These are phyloP conservation scores for Nemurella pictetii DNA, from an alignment of 2,888 invertebrate species.

Conservation along the genomic window DNA sequence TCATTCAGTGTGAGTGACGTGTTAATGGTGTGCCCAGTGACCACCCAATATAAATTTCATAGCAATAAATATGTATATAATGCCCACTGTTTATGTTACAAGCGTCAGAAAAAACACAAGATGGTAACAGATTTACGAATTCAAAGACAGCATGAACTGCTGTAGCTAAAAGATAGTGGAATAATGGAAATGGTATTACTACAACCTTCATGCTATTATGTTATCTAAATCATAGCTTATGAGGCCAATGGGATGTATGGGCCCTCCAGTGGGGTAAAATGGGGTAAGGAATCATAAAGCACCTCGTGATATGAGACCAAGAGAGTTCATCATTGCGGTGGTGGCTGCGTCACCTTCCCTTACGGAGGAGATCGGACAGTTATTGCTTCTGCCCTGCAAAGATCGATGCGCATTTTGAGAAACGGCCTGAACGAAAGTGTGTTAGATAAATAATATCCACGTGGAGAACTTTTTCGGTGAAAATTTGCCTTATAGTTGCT, in stretches of 20 bases:
- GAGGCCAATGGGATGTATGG: neutral
- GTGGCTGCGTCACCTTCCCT: neutral
- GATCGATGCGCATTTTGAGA: slow-evolving; percentile 6
- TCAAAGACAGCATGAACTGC: neutral
- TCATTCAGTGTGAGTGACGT: no score
- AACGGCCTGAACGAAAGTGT: neutral
- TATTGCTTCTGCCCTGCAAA: slow-evolving; percentile 4
- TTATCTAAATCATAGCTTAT: neutral
- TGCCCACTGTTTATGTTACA: no score
- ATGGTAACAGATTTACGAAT: neutral
- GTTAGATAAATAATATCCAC: neutral
- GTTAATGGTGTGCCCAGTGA: neutral
- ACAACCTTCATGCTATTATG: neutral
- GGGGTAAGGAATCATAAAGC: neutral
- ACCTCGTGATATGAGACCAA: neutral
- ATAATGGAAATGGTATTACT: neutral
- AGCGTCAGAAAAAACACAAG: no score
- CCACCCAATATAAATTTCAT: neutral
- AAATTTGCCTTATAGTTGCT: no score
- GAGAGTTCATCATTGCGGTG: neutral
- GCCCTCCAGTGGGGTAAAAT: neutral
- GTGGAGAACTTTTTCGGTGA: neutral
- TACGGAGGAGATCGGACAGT: slow-evolving; percentile 20
- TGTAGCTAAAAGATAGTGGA: neutral
- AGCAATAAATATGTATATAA: neutral